Conservation (phyloP, 1,140 invertebrate genomes). For the Drosophila insularis region DNA sequence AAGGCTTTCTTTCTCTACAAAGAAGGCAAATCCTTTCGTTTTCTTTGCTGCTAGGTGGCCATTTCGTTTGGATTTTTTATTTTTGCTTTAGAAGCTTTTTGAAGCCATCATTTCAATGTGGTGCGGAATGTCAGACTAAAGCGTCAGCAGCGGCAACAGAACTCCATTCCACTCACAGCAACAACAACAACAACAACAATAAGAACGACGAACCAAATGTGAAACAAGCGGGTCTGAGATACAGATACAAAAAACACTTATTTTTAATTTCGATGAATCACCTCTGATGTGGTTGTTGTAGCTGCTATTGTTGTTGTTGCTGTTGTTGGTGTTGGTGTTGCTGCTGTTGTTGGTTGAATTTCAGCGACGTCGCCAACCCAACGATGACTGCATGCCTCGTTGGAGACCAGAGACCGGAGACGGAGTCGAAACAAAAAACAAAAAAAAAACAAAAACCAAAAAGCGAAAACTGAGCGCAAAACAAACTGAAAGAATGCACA, state of each 20-base stretch:
- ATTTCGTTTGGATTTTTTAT: background rate
- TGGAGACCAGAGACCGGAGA: slow-evolving; percentile 54
- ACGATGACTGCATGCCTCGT: slow-evolving; percentile 75
- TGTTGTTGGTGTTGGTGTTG: slow-evolving; percentile 19
- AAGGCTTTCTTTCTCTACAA: no score
- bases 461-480: slow-evolving; percentile 51
- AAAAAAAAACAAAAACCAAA: background rate
- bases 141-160: slow-evolving; percentile 15
- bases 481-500: slow-evolving; percentile 76
- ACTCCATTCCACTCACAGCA: background rate
- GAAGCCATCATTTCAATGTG: slow-evolving; percentile 17
- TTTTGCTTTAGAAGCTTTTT: background rate
- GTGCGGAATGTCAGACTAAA: slow-evolving; percentile 38
- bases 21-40: no score
- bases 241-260: slow-evolving; percentile 73
- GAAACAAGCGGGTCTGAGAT: slow-evolving; percentile 65
- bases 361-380: slow-evolving; percentile 44
- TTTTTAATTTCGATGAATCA: slow-evolving; percentile 81
- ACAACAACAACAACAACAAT: slow-evolving; percentile 32
- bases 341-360: slow-evolving; percentile 47
- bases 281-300: slow-evolving; percentile 52
- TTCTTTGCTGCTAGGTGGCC: no score
- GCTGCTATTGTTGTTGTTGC: slow-evolving; percentile 27
- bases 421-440: slow-evolving; percentile 37
- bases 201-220: slow-evolving; percentile 55